A percentile compares a stretch with the other conserved stretches of the same genome.
Evolutionary conservation across 2,113 vertebrate species (phyloP).

Genomic region (Microtus ochrogaster): DNA sequence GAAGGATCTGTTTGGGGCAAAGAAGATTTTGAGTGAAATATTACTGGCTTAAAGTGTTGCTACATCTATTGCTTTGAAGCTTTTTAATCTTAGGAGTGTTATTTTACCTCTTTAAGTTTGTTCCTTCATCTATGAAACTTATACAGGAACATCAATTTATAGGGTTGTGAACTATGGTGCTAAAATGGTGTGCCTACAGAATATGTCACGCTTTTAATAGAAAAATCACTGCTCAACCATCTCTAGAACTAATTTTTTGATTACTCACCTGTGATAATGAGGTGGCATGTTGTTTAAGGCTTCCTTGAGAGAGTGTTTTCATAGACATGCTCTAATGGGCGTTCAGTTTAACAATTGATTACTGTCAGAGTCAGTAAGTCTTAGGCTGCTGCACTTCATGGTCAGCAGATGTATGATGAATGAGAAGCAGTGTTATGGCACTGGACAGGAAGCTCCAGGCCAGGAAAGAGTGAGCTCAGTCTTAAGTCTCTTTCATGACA

Average conservation of each 20-base stretch:
- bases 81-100: not conserved
- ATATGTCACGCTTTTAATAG: not conserved
- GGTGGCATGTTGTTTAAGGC: not conserved
- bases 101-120: not conserved
- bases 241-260: not conserved
- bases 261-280: not conserved
- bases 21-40: not conserved
- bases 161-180: not conserved
- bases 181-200: not conserved
- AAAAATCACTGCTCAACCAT: not conserved
- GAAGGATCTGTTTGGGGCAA: not conserved
- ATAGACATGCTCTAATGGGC: not conserved
- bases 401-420: not conserved
- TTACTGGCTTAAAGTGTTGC: not conserved
- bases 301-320: not conserved
- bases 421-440: not conserved
- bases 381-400: not conserved
- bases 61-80: not conserved
- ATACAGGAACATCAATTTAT: not conserved
- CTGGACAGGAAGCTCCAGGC: not conserved
- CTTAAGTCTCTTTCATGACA: not conserved
- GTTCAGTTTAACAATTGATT: constrained; percentile 32
- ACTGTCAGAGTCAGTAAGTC: constrained; percentile 16
- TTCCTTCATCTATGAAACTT: not conserved
- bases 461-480: not conserved